phyloP scores from a whole-genome alignment of 1,140 invertebrate genomes.

The Eupristina koningsbergeri region DNA sequence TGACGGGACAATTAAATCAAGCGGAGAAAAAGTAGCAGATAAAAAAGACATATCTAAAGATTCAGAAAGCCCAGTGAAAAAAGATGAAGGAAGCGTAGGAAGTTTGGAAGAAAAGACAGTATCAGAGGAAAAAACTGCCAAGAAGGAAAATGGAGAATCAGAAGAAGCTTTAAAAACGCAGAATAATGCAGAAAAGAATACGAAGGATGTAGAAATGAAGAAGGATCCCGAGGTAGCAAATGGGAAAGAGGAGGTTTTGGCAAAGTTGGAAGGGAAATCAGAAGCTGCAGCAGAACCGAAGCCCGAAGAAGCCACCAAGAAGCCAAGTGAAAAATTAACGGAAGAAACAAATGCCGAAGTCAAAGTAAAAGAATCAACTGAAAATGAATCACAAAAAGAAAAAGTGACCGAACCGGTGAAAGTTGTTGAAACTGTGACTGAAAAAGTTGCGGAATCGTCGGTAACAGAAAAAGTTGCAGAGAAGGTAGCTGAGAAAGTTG shows the following conservation, averaged over 20 bases:
- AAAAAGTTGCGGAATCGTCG: slow-evolving; percentile 37
- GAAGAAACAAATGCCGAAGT: slow-evolving; percentile 46
- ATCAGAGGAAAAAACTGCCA: slow-evolving; percentile 36
- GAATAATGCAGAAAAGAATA: slow-evolving; percentile 34
- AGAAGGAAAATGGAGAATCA: slow-evolving; percentile 46
- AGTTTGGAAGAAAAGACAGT: slow-evolving; percentile 44
- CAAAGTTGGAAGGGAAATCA: slow-evolving; percentile 34
- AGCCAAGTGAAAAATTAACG: slow-evolving; percentile 2
- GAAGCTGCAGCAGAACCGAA: slow-evolving; percentile 26
- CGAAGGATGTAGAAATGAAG: background rate
- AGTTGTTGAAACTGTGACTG: slow-evolving; percentile 44
- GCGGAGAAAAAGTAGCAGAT: slow-evolving; percentile 38
- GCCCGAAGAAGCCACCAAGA: slow-evolving; percentile 12
- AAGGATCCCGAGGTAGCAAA: slow-evolving; percentile 33
- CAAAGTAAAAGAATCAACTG: background rate
- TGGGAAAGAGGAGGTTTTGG: background rate
- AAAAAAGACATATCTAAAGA: slow-evolving; percentile 27
- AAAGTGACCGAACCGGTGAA: slow-evolving; percentile 35
- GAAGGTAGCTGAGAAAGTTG: slow-evolving; percentile 33
- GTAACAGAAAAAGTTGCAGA: slow-evolving; percentile 48
- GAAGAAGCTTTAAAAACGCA: slow-evolving; percentile 46
- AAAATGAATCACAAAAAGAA: slow-evolving; percentile 7
- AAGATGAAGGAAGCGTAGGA: slow-evolving; percentile 8
- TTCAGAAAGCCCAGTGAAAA: background rate
- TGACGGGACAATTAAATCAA: slow-evolving; percentile 27